Conservation (phyloP, 2,888 invertebrate species). For the Anthophora plumipes region DNA sequence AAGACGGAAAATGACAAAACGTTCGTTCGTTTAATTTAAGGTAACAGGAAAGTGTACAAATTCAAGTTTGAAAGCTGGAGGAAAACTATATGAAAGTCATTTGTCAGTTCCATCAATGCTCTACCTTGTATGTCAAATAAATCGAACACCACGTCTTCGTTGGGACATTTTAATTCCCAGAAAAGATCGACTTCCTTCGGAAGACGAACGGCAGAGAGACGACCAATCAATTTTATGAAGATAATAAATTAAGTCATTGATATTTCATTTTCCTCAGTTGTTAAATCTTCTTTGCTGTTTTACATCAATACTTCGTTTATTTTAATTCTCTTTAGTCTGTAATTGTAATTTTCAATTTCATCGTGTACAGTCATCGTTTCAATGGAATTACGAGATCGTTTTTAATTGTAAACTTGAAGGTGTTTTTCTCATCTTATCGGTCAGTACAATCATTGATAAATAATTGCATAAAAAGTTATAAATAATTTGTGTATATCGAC, state of each 20-base stretch:
- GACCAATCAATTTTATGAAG: slow-evolving; percentile 30
- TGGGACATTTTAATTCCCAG: slow-evolving; percentile 32
- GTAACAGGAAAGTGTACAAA: background rate
- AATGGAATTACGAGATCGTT: background rate
- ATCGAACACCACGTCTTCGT: slow-evolving; percentile 26
- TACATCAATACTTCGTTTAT: no score
- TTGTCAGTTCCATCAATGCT: slow-evolving; percentile 29
- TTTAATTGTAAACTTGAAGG: background rate
- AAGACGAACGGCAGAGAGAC: background rate
- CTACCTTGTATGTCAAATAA: slow-evolving; percentile 42
- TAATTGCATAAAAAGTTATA: no score
- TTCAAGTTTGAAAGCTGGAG: background rate
- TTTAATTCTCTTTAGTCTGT: no score
- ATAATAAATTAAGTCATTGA: slow-evolving; percentile 36
- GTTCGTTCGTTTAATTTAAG: background rate
- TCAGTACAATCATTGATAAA: background rate
- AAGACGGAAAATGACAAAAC: background rate
- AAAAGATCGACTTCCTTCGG: slow-evolving; percentile 13
- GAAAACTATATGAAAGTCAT: slow-evolving; percentile 40
- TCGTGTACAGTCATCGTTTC: background rate
- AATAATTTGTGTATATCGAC: no score
- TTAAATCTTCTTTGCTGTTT: background rate
- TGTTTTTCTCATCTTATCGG: background rate
- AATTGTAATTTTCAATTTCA: background rate
- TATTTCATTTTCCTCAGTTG: background rate